phyloP scores from a whole-genome alignment of 2,888 invertebrate species.

The Perithous albicinctus region DNA sequence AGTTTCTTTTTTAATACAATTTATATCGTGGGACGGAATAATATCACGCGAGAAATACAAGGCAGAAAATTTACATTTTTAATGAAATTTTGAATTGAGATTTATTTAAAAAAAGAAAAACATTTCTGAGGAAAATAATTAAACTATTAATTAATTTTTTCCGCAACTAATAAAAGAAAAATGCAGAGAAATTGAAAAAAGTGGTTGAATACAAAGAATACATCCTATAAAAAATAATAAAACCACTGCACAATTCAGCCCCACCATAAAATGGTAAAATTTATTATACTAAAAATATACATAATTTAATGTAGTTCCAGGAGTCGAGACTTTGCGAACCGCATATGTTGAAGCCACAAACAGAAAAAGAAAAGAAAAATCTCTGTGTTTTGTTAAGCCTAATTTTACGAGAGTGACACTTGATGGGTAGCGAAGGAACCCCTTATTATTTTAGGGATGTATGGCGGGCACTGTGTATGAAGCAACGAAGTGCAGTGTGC shows the following conservation, averaged over 20 bases:
- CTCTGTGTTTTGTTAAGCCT: constrained; percentile 54
- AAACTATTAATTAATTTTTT: too few relatives aligned
- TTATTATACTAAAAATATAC: not conserved
- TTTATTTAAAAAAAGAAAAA: too few relatives aligned
- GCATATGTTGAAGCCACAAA: not conserved
- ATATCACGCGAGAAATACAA: too few relatives aligned
- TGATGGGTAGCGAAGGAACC: constrained; percentile 22
- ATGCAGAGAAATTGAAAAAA: too few relatives aligned
- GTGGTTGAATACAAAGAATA: too few relatives aligned
- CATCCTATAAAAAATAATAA: too few relatives aligned
- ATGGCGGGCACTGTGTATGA: constrained; percentile 25
- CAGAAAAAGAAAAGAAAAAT: constrained; percentile 20
- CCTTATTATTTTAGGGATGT: constrained; percentile 64
- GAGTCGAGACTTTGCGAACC: not conserved
- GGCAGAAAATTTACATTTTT: too few relatives aligned
- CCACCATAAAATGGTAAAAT: not conserved
- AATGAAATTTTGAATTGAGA: too few relatives aligned
- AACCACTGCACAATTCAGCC: not conserved
- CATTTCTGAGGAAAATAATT: too few relatives aligned
- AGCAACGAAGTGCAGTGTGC: constrained; percentile 45
- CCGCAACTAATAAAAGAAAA: too few relatives aligned
- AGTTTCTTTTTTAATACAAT: too few relatives aligned
- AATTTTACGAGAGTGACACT: constrained; percentile 62
- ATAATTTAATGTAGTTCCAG: not conserved
- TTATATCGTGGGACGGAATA: too few relatives aligned